Evolutionary conservation across 2,888 invertebrate species (phyloP).

Genomic region (Oxyteleia sp.): DNA sequence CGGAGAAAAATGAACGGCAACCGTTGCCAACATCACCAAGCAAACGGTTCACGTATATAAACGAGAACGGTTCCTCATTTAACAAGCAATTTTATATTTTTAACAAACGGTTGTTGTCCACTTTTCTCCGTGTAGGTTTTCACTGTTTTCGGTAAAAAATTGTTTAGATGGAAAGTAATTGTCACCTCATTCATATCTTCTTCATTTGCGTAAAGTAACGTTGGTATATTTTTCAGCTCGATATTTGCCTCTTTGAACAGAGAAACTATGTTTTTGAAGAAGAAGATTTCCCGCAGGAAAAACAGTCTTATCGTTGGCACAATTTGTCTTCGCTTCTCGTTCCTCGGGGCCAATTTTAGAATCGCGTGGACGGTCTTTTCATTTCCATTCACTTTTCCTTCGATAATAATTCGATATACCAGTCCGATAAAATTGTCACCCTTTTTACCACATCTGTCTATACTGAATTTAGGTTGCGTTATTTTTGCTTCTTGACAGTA

Average conservation of each 20-base stretch:
- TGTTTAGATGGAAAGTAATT: too few relatives aligned
- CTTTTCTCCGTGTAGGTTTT: too few relatives aligned
- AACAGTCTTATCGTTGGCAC: slow-evolving; percentile 37
- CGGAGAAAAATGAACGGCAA: too few relatives aligned
- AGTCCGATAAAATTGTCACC: slow-evolving; percentile 76
- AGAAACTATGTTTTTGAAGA: slow-evolving; percentile 65
- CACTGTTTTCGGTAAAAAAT: too few relatives aligned
- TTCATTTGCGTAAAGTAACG: slow-evolving; percentile 39
- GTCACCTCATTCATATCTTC: slow-evolving; percentile 68
- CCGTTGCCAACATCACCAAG: too few relatives aligned
- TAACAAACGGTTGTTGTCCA: too few relatives aligned
- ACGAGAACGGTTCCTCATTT: too few relatives aligned
- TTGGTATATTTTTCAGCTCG: slow-evolving; percentile 39
- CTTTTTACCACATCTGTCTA: slow-evolving; percentile 42
- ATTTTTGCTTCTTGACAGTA: slow-evolving; percentile 58
- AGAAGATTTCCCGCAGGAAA: slow-evolving; percentile 73
- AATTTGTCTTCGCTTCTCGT: slow-evolving; percentile 5
- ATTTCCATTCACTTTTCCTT: slow-evolving; percentile 57
- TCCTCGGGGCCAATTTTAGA: slow-evolving; percentile 53
- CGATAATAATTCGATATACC: slow-evolving; percentile 66
- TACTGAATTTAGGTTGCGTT: slow-evolving; percentile 36
- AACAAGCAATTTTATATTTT: too few relatives aligned
- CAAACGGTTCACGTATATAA: too few relatives aligned
- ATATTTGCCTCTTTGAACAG: slow-evolving; percentile 57
- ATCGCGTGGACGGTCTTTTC: slow-evolving; percentile 41